Conservation (phyloP, 2,797 vertebrate genomes). For the Betta splendens region DNA sequence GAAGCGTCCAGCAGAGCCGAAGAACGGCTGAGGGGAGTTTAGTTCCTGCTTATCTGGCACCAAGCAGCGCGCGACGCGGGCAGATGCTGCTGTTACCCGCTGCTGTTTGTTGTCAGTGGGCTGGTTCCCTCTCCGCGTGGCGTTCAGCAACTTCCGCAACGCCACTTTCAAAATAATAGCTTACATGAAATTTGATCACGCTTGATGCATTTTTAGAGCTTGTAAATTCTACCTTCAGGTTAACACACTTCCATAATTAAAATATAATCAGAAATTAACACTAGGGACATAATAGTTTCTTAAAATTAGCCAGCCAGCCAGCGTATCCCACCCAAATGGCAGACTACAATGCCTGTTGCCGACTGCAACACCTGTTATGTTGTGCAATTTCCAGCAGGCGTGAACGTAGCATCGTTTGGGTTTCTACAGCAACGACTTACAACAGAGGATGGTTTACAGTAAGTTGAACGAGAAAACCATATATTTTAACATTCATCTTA, state of each 20-base stretch:
- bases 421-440: constrained; percentile 55
- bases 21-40: not conserved
- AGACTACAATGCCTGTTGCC: too few species aligned
- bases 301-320: too few species aligned
- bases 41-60: not conserved
- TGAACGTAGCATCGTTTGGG: constrained; percentile 21
- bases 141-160: constrained; percentile 27
- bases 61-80: not conserved
- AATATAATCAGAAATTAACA: not conserved
- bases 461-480: constrained; percentile 19
- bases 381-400: too few species aligned
- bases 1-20: accelerated
- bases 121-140: constrained; percentile 7
- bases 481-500: too few species aligned
- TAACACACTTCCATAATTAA: too few species aligned
- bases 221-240: not conserved
- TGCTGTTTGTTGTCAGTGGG: constrained; percentile 31
- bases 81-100: not conserved
- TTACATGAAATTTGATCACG: accelerated
- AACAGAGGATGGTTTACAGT: constrained; percentile 71
- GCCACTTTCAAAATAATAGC: constrained; percentile 68
- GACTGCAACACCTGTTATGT: too few species aligned
- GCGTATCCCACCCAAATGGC: too few species aligned
- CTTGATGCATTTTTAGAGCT: not conserved
- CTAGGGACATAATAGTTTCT: not conserved